Evolutionary conservation across 2,888 invertebrate genomes (phyloP).

Genomic region (Aelia acuminata): DNA sequence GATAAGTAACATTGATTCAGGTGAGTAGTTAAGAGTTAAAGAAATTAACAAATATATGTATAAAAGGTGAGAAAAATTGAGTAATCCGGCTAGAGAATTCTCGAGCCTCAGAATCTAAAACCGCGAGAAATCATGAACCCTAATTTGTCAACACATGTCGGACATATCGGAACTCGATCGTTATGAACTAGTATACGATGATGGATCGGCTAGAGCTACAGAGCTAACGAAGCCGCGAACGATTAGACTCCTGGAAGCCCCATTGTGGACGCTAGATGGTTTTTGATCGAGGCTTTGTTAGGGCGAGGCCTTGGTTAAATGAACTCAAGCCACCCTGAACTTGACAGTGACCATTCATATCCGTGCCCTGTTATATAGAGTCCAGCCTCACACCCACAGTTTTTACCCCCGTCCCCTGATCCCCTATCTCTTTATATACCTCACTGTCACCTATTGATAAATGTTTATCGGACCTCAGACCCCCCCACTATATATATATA

Average conservation of each 20-base stretch:
- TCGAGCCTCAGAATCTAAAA: too few species aligned
- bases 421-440: conserved; percentile 51
- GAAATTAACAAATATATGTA: too few species aligned
- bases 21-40: too few species aligned
- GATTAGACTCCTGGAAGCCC: not conserved
- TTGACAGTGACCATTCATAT: conserved; percentile 52
- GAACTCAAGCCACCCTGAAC: conserved; percentile 31
- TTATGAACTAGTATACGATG: not conserved
- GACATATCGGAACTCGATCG: not conserved
- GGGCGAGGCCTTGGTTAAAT: conserved; percentile 4
- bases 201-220: not conserved
- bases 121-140: too few species aligned
- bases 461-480: conserved; percentile 36
- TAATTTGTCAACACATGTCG: not conserved
- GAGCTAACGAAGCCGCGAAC: not conserved
- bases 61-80: too few species aligned
- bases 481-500: conserved; percentile 36
- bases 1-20: too few species aligned
- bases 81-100: too few species aligned
- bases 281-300: conserved; percentile 46
- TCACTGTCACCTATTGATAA: conserved; percentile 47
- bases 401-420: not conserved
- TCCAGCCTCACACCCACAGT: not conserved
- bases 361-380: not conserved
- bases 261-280: conserved; percentile 10